Evolutionary conservation across 2,797 vertebrate species (phyloP), one percentile per base, ranked within the genome.

Genomic region (Brachyalestes nurse): DNA sequence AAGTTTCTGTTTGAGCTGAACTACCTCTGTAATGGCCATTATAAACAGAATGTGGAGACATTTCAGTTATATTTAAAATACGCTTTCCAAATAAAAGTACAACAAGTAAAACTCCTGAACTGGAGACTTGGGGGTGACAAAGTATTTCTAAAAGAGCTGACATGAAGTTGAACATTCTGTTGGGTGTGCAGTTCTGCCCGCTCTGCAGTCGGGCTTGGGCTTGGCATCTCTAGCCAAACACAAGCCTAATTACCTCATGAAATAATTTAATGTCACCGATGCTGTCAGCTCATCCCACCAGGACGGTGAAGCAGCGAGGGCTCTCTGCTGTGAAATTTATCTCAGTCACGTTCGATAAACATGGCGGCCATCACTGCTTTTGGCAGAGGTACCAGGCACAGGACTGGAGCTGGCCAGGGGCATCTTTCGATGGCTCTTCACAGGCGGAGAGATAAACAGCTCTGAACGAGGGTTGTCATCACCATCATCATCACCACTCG

Each of bases 261-360:
- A 93, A 93, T 92, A 92, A 93, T 92, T 91, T 90, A 90, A 90
- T 90, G 90, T 92, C 91, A 91, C 85, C 80, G 93, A 92, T 92
- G 93, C 92, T 93, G 94, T 92, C 87, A 92, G 90, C 88, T 92
- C 89, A 88, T 92, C 92, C 91, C 93, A 91, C 92, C 93, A 94
- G 93, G 94, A 95, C 93, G 93, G 65, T 92, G 90, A 90, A 95
- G 94, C 93, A 94, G 92, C 91, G 91, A 91, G 93, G 88, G 91
- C 89, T 93, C 90, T 94, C 93, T 94, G 94, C 93, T 89, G 91
- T 90, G 93, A 96, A 96, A 97, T 97, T 95, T 92, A 94, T 97
- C 95, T 96, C 93, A 84, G 91, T 97, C 96, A 95, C 92, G 91
- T 95, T 89, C 90, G 91, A 96, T 97, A 95, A 96, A 94, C 93